These are phyloP conservation scores for Apostichopus californicus DNA, from an alignment of 35 echinoderm and acorn worm species.

Conservation along the genomic window DNA sequence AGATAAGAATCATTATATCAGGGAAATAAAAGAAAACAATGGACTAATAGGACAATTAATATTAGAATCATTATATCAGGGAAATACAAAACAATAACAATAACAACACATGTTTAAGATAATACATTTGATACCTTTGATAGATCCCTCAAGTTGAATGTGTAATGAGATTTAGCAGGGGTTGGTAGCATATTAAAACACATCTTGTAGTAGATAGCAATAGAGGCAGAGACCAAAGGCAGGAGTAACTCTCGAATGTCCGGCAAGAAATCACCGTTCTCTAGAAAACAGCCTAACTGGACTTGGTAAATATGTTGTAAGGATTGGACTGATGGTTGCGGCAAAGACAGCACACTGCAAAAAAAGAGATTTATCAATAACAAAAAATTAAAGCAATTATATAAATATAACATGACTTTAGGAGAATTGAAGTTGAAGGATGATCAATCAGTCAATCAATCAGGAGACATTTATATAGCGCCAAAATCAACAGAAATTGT, in stretches of 20 bases:
- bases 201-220: slow-evolving; percentile 99
- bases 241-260: slow-evolving; percentile 81
- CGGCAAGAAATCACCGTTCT: slow-evolving; percentile 93
- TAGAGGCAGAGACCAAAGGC: slow-evolving; percentile 92
- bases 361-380: background rate
- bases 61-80: too few relatives aligned
- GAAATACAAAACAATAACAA: too few relatives aligned
- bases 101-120: too few relatives aligned
- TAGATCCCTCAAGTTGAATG: slow-evolving; percentile 97
- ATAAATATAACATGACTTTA: too few relatives aligned
- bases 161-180: slow-evolving; percentile 97
- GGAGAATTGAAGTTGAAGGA: too few relatives aligned
- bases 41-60: too few relatives aligned
- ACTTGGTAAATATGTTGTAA: slow-evolving; percentile 99
- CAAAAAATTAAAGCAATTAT: too few relatives aligned
- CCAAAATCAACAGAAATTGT: too few relatives aligned
- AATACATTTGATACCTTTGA: slow-evolving; percentile 70
- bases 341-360: slow-evolving; percentile 84
- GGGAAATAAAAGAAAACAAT: too few relatives aligned
- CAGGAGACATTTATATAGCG: too few relatives aligned
- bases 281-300: slow-evolving; percentile 89
- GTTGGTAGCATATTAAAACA: slow-evolving; percentile 93
- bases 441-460: too few relatives aligned
- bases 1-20: too few relatives aligned
- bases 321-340: slow-evolving; percentile 88